Evolutionary conservation across 2,797 vertebrate species (phyloP).

Genomic region (Rhinatrema bivittatum): DNA sequence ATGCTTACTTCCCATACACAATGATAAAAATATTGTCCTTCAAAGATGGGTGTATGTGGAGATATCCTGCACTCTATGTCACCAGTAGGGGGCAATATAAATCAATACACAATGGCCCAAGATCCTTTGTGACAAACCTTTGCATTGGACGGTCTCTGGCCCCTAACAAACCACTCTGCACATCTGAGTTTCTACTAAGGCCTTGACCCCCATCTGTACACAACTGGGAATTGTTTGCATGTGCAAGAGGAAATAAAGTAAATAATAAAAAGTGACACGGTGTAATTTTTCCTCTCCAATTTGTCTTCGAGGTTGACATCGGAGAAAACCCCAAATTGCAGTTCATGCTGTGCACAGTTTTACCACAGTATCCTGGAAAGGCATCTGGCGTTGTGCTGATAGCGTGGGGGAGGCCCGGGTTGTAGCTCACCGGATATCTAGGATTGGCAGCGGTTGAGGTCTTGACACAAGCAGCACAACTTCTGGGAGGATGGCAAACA

Average conservation of each 20-base stretch:
- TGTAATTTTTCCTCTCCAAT: slow-evolving; percentile 41
- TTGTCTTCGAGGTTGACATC: slow-evolving; percentile 65
- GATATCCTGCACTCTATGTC: not conserved
- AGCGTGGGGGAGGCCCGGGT: slow-evolving; percentile 52
- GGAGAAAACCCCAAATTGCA: slow-evolving; percentile 68
- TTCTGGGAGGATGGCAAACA: slow-evolving; percentile 48
- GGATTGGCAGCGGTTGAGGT: slow-evolving; percentile 51
- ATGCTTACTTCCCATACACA: too few relatives aligned
- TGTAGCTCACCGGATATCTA: slow-evolving; percentile 55
- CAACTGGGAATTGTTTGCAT: slow-evolving; percentile 1
- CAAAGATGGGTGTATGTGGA: not conserved
- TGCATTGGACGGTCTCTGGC: not conserved
- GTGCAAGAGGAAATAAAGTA: slow-evolving; percentile 10
- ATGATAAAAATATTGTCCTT: not conserved
- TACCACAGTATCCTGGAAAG: slow-evolving; percentile 88
- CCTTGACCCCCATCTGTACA: not conserved
- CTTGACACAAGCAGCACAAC: slow-evolving; percentile 28
- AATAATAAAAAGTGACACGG: slow-evolving; percentile 14
- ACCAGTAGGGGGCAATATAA: slow-evolving; percentile 7
- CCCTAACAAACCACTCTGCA: not conserved
- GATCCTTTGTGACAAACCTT: not conserved
- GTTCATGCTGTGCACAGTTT: slow-evolving; percentile 66
- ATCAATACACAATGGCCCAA: not conserved
- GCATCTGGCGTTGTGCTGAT: slow-evolving; percentile 75
- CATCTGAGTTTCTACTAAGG: not conserved